Evolutionary conservation across 2,797 vertebrate genomes (phyloP).

Genomic region (Cirrhinus mrigala): DNA sequence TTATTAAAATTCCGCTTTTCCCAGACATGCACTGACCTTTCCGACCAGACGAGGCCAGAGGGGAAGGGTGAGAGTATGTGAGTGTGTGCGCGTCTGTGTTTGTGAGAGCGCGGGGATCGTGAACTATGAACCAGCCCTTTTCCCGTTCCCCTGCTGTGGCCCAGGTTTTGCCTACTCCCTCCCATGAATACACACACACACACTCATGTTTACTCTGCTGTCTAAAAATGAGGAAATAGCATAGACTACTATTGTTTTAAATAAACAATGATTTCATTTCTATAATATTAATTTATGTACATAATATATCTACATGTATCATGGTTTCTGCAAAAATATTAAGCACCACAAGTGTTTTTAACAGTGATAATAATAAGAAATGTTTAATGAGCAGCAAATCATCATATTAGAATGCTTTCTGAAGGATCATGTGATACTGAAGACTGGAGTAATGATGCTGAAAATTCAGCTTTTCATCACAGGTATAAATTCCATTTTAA

Average conservation of each 20-base stretch:
- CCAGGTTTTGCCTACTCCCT: conserved; percentile 29
- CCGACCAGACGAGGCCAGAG: conserved; percentile 94
- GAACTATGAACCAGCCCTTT: conserved; percentile 88
- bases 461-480: neutral
- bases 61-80: conserved; percentile 71
- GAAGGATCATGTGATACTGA: neutral
- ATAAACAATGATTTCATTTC: neutral
- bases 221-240: neutral
- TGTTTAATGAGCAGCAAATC: neutral
- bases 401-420: neutral
- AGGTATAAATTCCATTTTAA: neutral
- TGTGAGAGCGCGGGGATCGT: conserved; percentile 68
- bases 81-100: conserved; percentile 49
- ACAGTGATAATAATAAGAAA: neutral
- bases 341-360: neutral
- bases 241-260: neutral
- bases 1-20: conserved; percentile 93
- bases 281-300: neutral
- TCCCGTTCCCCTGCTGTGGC: conserved; percentile 88
- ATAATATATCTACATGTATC: neutral
- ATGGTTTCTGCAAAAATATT: neutral
- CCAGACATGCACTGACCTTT: conserved; percentile 98
- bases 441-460: neutral
- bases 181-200: neutral
- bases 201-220: neutral